A percentile compares a stretch with the other conserved stretches of the same genome.
Conservation (phyloP, 2,888 invertebrate species). For the Trichogramma evanescens region DNA sequence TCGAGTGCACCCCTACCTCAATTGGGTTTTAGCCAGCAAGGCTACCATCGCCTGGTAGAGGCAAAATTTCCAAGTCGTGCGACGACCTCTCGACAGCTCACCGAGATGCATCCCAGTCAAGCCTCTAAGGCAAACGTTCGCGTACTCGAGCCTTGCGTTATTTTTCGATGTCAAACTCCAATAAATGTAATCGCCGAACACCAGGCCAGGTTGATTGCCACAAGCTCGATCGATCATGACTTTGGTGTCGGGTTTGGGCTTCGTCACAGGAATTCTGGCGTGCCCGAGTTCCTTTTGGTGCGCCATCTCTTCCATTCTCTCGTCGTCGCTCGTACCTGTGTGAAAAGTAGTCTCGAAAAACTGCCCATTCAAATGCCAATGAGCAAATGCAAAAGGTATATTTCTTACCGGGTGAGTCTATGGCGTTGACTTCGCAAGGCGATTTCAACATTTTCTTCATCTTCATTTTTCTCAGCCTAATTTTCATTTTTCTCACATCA, state of each 20-base stretch:
- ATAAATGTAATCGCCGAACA: conserved; percentile 36
- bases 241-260: conserved; percentile 1
- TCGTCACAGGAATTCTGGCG: conserved; percentile 30
- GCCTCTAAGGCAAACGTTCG: conserved; percentile 34
- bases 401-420: conserved; percentile 15
- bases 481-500: conserved; percentile 20
- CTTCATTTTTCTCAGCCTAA: conserved; percentile 19
- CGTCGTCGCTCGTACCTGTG: conserved; percentile 19
- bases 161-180: conserved; percentile 26
- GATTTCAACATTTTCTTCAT: conserved; percentile 24
- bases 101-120: conserved; percentile 37
- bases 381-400: background rate
- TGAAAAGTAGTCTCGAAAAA: background rate
- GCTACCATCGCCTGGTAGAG: conserved; percentile 39
- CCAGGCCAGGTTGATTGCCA: conserved; percentile 36
- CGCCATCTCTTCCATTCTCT: conserved; percentile 28
- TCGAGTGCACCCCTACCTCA: conserved; percentile 29
- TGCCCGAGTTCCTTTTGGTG: conserved; percentile 36
- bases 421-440: conserved; percentile 26
- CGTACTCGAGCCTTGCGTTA: conserved; percentile 25
- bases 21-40: conserved; percentile 38
- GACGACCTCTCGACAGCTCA: conserved; percentile 29
- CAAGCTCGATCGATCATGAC: conserved; percentile 28
- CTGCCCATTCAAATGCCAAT: background rate
- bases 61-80: conserved; percentile 42